These are phyloP conservation scores for Carposina sasakii DNA, from an alignment of 1,140 invertebrate species.

Conservation along the genomic window DNA sequence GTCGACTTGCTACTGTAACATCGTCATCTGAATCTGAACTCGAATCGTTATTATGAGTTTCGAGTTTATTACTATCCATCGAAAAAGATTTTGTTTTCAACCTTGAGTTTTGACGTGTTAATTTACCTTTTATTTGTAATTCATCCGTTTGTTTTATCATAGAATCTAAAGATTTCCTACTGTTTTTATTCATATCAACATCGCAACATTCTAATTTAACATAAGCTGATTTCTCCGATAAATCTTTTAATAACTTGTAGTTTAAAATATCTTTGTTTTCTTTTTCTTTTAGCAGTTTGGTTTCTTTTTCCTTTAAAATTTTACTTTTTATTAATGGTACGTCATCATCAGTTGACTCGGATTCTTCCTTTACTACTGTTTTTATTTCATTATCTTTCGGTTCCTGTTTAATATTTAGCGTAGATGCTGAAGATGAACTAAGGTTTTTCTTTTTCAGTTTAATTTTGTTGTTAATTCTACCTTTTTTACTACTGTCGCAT, in stretches of 20 bases:
- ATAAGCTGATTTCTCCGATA: conserved; percentile 62
- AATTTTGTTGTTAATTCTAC: conserved; percentile 35
- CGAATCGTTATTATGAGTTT: conserved; percentile 37
- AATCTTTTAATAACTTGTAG: conserved; percentile 58
- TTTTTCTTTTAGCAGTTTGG: too few species aligned
- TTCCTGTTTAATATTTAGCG: conserved; percentile 46
- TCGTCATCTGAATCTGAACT: conserved; percentile 62
- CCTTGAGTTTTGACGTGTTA: conserved; percentile 31
- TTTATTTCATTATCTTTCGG: conserved; percentile 39
- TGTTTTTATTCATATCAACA: conserved; percentile 48
- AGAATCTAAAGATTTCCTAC: conserved; percentile 54
- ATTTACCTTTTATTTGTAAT: conserved; percentile 43
- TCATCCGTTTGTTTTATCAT: conserved; percentile 43
- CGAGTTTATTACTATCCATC: conserved; percentile 41
- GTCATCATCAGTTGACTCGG: conserved; percentile 70
- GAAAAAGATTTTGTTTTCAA: conserved; percentile 42
- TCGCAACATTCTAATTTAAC: conserved; percentile 64
- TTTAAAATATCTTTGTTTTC: too few species aligned
- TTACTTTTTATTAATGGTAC: conserved; percentile 70
- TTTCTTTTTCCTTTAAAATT: conserved; percentile 58
- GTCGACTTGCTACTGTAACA: conserved; percentile 50
- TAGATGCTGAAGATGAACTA: conserved; percentile 16
- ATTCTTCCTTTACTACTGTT: conserved; percentile 50
- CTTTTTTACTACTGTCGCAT: conserved; percentile 33
- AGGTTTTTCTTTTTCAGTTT: too few species aligned